A percentile compares a stretch with the other conserved stretches of the same genome.
Conservation (phyloP, 2,113 vertebrate species). For the Strix aluco region DNA sequence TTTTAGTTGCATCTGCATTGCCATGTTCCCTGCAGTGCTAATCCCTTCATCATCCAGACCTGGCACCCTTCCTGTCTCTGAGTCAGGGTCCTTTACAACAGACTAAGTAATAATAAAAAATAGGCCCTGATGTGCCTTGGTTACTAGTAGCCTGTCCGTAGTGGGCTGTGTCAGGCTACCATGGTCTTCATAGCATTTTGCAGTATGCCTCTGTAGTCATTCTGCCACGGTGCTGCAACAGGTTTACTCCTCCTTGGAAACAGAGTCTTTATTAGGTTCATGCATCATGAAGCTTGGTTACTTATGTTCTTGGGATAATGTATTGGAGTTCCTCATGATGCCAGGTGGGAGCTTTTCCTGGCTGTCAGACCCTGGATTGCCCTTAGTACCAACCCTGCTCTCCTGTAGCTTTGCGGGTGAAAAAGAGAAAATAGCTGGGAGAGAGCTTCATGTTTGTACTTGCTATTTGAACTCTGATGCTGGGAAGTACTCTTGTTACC, state of each 20-base stretch:
- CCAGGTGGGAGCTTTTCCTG: background rate
- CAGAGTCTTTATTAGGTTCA: background rate
- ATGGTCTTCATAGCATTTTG: background rate
- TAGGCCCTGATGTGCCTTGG: background rate
- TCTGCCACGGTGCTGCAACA: background rate
- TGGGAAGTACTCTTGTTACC: background rate
- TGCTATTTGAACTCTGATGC: background rate
- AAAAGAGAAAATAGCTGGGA: background rate
- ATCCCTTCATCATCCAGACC: background rate
- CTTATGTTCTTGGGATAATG: too few relatives aligned
- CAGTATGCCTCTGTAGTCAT: background rate
- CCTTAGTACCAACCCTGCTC: background rate
- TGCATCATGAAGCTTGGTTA: background rate
- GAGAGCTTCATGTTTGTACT: background rate
- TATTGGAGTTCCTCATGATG: background rate
- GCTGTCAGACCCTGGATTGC: background rate
- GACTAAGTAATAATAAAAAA: background rate
- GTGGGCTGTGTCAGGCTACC: background rate
- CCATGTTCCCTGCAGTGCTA: background rate
- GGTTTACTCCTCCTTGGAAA: background rate
- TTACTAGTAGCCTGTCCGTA: background rate
- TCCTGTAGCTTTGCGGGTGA: background rate
- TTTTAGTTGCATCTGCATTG: background rate
- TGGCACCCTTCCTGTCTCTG: background rate
- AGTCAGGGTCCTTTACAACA: background rate